A percentile compares a stretch with the other conserved stretches of the same genome.
Evolutionary conservation across 2,888 invertebrate genomes (phyloP).

Genomic region (Heteromurus nitidus): DNA sequence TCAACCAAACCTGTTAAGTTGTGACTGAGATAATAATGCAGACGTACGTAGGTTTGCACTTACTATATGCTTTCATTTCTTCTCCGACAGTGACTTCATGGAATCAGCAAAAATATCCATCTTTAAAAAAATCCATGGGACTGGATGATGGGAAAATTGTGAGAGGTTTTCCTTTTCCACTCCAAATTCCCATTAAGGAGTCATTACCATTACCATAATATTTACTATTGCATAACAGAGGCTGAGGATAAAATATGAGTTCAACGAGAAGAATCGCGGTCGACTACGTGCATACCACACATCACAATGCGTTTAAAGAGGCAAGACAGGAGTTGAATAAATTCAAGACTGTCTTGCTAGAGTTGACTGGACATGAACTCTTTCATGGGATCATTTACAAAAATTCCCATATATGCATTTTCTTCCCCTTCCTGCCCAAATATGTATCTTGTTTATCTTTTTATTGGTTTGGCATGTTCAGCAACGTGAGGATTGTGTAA

Average conservation of each 20-base stretch:
- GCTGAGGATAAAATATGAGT: background rate
- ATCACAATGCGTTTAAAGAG: too few relatives aligned
- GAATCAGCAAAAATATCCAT: background rate
- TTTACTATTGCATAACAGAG: constrained; percentile 54
- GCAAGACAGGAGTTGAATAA: too few relatives aligned
- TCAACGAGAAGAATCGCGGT: too few relatives aligned
- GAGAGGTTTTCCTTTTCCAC: constrained; percentile 27
- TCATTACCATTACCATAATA: constrained; percentile 55
- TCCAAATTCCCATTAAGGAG: constrained; percentile 39
- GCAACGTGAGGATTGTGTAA: background rate
- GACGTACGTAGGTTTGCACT: background rate
- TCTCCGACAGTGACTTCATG: too few relatives aligned
- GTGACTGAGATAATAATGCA: background rate
- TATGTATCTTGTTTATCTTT: background rate
- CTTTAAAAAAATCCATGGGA: constrained; percentile 15
- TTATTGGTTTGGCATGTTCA: background rate
- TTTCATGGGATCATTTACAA: background rate
- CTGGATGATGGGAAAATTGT: constrained; percentile 49
- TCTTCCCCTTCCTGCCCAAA: background rate
- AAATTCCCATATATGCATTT: background rate
- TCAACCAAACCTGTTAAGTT: too few relatives aligned
- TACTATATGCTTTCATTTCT: background rate
- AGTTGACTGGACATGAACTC: constrained; percentile 7
- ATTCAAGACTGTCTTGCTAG: background rate
- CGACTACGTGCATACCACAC: too few relatives aligned